phyloP scores from a whole-genome alignment of 2,888 invertebrate species.

The Odontothrips loti region DNA sequence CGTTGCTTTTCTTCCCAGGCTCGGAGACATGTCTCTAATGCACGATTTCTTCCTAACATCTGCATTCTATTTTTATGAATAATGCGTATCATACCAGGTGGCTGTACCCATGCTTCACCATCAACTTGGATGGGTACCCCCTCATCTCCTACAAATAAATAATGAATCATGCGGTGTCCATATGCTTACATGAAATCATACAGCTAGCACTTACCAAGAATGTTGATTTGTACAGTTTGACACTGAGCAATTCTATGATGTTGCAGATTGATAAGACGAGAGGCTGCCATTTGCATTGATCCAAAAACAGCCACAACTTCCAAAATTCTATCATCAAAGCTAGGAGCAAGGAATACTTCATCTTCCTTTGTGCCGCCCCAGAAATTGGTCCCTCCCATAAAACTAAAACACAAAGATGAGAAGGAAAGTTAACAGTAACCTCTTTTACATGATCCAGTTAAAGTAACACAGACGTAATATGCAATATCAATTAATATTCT shows the following conservation, averaged over 20 bases:
- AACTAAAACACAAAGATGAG: slow-evolving; percentile 55
- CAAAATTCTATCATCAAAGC: slow-evolving; percentile 91
- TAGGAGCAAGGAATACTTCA: slow-evolving; percentile 85
- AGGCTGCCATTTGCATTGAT: slow-evolving; percentile 96
- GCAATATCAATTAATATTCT: slow-evolving; percentile 27
- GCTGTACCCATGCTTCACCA: slow-evolving; percentile 97
- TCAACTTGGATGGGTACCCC: slow-evolving; percentile 95
- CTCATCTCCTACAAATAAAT: slow-evolving; percentile 58
- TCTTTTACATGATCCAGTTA: too few relatives aligned
- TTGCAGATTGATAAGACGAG: slow-evolving; percentile 88
- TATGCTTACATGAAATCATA: background rate
- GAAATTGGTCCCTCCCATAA: slow-evolving; percentile 98
- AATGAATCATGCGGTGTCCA: background rate
- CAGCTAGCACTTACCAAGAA: slow-evolving; percentile 58
- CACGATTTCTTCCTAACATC: slow-evolving; percentile 86
- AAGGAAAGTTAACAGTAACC: too few relatives aligned
- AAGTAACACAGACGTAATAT: slow-evolving; percentile 23
- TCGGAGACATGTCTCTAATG: slow-evolving; percentile 83
- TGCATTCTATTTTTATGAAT: slow-evolving; percentile 96
- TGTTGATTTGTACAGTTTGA: slow-evolving; percentile 91
- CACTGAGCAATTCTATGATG: slow-evolving; percentile 97
- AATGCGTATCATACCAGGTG: slow-evolving; percentile 92
- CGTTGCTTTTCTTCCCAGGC: slow-evolving; percentile 82
- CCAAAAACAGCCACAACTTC: slow-evolving; percentile 98
- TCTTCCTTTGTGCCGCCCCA: slow-evolving; percentile 94